phyloP scores from a whole-genome alignment of 1,140 invertebrate species.

The Lasaia peninsularis region DNA sequence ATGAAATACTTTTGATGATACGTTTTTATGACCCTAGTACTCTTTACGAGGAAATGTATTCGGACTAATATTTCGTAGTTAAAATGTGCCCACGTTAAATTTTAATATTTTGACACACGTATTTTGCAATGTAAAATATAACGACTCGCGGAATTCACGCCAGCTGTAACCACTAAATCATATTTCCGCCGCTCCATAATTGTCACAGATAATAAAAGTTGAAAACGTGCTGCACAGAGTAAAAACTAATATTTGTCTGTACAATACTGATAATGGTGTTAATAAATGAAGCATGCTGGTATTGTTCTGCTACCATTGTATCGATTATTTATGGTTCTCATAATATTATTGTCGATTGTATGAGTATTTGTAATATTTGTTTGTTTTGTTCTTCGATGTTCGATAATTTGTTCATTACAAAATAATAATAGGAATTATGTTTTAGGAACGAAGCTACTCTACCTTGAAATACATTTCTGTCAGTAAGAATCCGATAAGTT shows the following conservation, averaged over 20 bases:
- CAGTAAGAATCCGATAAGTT: too few species aligned
- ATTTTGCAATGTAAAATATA: constrained; percentile 17
- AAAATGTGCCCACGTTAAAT: constrained; percentile 1
- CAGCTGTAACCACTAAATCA: constrained; percentile 23
- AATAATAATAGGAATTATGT: not conserved
- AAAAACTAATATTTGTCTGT: constrained; percentile 31
- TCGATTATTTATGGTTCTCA: constrained; percentile 46
- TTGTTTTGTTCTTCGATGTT: not conserved
- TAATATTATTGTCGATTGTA: constrained; percentile 41
- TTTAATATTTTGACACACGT: constrained; percentile 16
- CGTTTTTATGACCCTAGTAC: too few species aligned
- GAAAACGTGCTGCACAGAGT: constrained; percentile 15
- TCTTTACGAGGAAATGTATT: not conserved
- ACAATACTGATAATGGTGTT: constrained; percentile 25
- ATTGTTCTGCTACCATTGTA: constrained; percentile 41
- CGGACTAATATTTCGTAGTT: constrained; percentile 1
- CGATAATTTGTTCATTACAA: not conserved
- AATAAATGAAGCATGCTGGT: constrained; percentile 38
- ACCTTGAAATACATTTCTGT: too few species aligned
- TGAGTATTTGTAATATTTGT: constrained; percentile 35
- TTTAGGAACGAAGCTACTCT: too few species aligned
- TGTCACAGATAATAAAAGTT: constrained; percentile 28
- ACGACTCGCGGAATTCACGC: not conserved
- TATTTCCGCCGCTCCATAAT: constrained; percentile 19
- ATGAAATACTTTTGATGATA: too few species aligned